phyloP scores from a whole-genome alignment of 2,797 vertebrate genomes.

The Paedocypris micromegethes region DNA sequence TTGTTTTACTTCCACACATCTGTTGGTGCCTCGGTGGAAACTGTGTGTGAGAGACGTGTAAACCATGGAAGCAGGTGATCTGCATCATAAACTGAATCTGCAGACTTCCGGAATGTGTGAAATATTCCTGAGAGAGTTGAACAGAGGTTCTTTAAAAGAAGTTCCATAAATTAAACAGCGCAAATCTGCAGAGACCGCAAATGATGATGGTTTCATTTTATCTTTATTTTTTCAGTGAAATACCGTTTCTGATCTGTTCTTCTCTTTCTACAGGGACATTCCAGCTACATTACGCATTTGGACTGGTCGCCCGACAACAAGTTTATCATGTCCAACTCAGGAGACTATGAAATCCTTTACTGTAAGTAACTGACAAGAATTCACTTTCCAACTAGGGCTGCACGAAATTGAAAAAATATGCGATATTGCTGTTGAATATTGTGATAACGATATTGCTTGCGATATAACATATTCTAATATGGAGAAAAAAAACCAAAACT shows the following conservation, averaged over 20 bases:
- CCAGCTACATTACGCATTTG: conserved; percentile 98
- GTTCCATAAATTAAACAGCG: too few species aligned
- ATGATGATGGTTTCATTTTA: neutral
- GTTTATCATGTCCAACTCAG: conserved; percentile 98
- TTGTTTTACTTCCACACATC: too few species aligned
- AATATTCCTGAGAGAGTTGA: neutral
- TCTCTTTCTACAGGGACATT: conserved; percentile 81
- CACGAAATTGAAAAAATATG: too few species aligned
- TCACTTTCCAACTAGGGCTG: neutral
- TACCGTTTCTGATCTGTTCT: neutral
- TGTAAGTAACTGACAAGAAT: conserved; percentile 75
- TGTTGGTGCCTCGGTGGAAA: too few species aligned
- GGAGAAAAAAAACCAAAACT: too few species aligned
- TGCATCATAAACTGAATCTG: too few species aligned
- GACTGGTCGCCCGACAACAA: conserved; percentile 98
- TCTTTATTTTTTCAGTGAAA: neutral
- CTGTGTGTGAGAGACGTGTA: too few species aligned
- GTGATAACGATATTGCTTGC: too few species aligned
- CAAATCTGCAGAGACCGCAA: neutral
- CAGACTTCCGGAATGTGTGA: too few species aligned
- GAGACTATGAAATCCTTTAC: conserved; percentile 98
- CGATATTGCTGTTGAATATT: too few species aligned
- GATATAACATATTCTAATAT: too few species aligned
- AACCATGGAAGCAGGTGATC: too few species aligned
- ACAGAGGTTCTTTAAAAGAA: neutral